phyloP scores from a whole-genome alignment of 2,113 vertebrate species.

The Oncorhynchus keta region DNA sequence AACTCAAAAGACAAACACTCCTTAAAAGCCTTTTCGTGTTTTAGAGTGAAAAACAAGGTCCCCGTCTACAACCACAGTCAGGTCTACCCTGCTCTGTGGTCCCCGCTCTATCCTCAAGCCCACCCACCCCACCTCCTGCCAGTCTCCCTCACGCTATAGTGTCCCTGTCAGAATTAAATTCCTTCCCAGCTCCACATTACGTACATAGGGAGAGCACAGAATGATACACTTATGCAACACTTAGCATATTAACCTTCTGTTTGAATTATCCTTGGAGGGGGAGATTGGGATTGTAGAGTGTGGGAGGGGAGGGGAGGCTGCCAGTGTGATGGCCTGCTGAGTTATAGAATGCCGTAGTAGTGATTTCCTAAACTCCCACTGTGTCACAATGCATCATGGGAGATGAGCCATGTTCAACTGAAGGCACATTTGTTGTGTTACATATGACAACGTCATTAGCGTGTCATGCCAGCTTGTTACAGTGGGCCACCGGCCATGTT shows the following conservation, averaged over 20 bases:
- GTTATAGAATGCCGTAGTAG: slow-evolving; percentile 38
- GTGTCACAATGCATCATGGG: slow-evolving; percentile 48
- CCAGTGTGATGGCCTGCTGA: slow-evolving; percentile 27
- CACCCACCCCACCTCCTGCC: slow-evolving; percentile 20
- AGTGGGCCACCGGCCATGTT: neutral
- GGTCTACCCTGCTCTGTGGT: slow-evolving; percentile 27
- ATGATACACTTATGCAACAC: slow-evolving; percentile 64
- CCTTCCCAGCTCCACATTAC: slow-evolving; percentile 49
- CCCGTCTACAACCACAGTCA: slow-evolving; percentile 25
- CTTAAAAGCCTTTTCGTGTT: slow-evolving; percentile 56
- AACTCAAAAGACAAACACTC: neutral
- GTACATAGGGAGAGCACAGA: slow-evolving; percentile 58
- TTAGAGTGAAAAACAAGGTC: slow-evolving; percentile 22
- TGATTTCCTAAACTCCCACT: slow-evolving; percentile 51
- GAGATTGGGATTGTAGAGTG: slow-evolving; percentile 31
- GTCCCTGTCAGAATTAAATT: slow-evolving; percentile 66
- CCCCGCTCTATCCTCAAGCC: slow-evolving; percentile 2
- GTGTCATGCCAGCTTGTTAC: neutral
- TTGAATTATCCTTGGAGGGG: slow-evolving; percentile 50
- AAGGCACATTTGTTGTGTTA: slow-evolving; percentile 29
- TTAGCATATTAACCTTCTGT: slow-evolving; percentile 68
- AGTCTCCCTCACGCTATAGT: slow-evolving; percentile 47
- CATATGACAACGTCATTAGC: neutral
- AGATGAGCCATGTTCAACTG: slow-evolving; percentile 42
- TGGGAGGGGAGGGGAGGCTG: slow-evolving; percentile 43